Conservation (phyloP, 1,140 invertebrate genomes). For the Panulirus ornatus region DNA sequence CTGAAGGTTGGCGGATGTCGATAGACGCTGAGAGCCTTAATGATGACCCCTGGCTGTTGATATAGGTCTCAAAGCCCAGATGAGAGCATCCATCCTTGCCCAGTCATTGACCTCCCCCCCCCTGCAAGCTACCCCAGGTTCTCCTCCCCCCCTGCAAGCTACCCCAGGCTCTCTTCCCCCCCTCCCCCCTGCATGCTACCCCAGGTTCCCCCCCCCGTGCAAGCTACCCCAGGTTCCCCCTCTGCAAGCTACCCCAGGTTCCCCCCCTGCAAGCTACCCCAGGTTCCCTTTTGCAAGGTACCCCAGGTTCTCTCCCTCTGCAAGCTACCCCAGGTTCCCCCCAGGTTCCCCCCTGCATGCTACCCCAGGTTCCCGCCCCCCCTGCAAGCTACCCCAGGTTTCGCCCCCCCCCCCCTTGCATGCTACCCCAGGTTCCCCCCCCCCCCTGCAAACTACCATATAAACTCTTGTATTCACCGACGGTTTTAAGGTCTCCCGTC, state of each 20-base stretch:
- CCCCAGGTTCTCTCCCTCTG: not conserved
- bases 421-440: too few species aligned
- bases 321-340: not conserved
- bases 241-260: not conserved
- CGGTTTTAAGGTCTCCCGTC: too few species aligned
- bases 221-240: not conserved
- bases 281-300: not conserved
- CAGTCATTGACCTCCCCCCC: too few species aligned
- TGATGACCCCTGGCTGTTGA: too few species aligned
- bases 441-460: too few species aligned
- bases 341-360: not conserved
- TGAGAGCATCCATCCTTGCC: too few species aligned
- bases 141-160: not conserved
- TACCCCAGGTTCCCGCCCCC: not conserved
- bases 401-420: too few species aligned
- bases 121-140: not conserved
- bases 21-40: too few species aligned
- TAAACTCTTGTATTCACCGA: too few species aligned
- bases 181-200: not conserved
- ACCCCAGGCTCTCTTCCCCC: not conserved
- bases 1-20: too few species aligned
- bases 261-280: not conserved
- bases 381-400: not conserved
- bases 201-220: not conserved
- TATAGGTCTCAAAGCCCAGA: too few species aligned